Evolutionary conservation across 2,797 vertebrate genomes (phyloP).

Genomic region (Xiphophorus birchmanni): DNA sequence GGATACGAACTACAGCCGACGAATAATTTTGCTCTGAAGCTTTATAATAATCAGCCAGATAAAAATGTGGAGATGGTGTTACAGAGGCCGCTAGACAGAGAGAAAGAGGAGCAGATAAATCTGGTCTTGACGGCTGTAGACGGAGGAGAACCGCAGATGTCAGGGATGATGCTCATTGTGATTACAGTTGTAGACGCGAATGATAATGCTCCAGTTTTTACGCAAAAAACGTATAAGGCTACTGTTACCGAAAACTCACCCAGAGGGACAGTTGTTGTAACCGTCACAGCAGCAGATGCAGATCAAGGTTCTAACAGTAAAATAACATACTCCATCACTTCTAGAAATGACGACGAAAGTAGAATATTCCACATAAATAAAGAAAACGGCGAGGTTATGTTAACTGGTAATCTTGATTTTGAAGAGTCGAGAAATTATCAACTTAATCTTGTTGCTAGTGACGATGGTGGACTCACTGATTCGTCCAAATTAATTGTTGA

Average conservation of each 20-base stretch:
- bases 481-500: conserved; percentile 76
- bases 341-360: conserved; percentile 5
- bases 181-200: conserved; percentile 65
- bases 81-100: conserved; percentile 67
- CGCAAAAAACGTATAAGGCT: conserved; percentile 51
- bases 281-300: conserved; percentile 62
- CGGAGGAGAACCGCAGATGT: conserved; percentile 67
- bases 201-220: conserved; percentile 72
- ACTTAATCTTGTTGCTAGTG: conserved; percentile 74
- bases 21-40: conserved; percentile 66
- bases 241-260: conserved; percentile 15
- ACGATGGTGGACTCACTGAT: conserved; percentile 70
- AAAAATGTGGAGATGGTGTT: conserved; percentile 73
- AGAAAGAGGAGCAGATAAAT: conserved; percentile 54
- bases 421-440: conserved; percentile 59
- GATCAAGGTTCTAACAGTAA: conserved; percentile 43
- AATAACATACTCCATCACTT: conserved; percentile 53
- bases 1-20: conserved; percentile 61
- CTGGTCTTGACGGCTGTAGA: conserved; percentile 67
- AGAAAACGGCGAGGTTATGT: conserved; percentile 23
- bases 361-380: conserved; percentile 31
- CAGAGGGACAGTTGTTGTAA: conserved; percentile 46
- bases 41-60: conserved; percentile 36
- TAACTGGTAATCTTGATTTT: conserved; percentile 54
- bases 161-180: conserved; percentile 63